phyloP scores from a whole-genome alignment of 2,797 vertebrate species.

The Semotilus atromaculatus region DNA sequence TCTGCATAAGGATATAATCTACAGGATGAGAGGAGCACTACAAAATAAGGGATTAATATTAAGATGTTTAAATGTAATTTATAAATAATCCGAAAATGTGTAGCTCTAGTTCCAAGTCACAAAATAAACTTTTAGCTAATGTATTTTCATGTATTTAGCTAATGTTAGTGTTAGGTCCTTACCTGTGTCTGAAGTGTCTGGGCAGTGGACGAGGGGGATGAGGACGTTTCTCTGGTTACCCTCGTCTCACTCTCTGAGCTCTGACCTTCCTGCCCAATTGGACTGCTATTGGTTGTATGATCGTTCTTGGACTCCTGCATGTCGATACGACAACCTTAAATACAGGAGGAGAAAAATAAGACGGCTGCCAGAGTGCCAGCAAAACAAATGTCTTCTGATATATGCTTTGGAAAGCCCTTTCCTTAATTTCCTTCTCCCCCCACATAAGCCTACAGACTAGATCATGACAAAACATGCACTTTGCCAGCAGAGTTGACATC shows the following conservation, averaged over 20 bases:
- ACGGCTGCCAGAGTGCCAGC: not conserved
- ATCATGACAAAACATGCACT: conserved; percentile 51
- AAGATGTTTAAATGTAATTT: not conserved
- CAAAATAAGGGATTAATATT: not conserved
- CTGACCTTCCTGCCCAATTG: conserved; percentile 90
- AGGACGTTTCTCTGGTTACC: conserved; percentile 86
- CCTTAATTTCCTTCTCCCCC: not conserved
- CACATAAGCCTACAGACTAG: conserved; percentile 14
- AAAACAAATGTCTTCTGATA: conserved; percentile 63
- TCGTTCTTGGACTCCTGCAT: conserved; percentile 99
- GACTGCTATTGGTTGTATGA: conserved; percentile 90
- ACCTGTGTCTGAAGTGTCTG: conserved; percentile 80
- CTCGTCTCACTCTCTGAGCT: conserved; percentile 86
- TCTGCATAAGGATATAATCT: not conserved
- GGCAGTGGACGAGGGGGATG: conserved; percentile 83
- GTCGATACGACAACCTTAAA: conserved; percentile 93
- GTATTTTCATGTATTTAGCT: too few relatives aligned
- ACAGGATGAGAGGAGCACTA: not conserved
- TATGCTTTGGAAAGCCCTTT: not conserved
- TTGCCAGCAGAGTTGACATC: conserved; percentile 28
- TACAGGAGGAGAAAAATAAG: conserved; percentile 73
- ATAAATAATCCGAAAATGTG: not conserved
- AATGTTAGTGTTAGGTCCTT: not conserved
- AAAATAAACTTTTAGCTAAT: not conserved
- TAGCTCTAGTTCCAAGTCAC: not conserved